Evolutionary conservation across 2,113 vertebrate species (phyloP), one percentile per base, ranked within the genome.

Genomic region (Cyprinus carpio): DNA sequence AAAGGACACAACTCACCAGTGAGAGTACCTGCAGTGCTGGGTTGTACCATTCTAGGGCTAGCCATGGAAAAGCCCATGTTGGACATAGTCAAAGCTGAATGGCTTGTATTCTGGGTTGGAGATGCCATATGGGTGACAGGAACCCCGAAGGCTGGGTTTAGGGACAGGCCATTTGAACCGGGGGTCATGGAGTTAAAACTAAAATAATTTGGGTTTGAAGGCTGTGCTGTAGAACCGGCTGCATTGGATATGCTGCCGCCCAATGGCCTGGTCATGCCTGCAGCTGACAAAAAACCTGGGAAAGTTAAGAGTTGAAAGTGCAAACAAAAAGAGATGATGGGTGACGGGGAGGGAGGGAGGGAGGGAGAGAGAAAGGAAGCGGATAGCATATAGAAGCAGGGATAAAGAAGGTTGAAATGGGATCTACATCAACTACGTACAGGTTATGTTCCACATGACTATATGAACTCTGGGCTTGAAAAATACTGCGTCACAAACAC

Each of bases 331-430:
- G 29, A 18, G 29, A 77, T 20, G 12, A n/a, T 51, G 40, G 67
- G 25, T 12, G 9, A 15, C 25, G 67, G 5, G 37, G n/a, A n/a
- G n/a, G n/a, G n/a, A n/a, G n/a, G 56, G 34, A 34, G 34, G 34
- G 37, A 74, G 6, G 37, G 18, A 31, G 56, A 64, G 79, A 49
- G 77, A 69, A 58, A 7, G 49, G 60, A 79, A 20, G 40, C 29
- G 34, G 69, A 65, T 49, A 58, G 74, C 90, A 49, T 90, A 49
- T 89, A 87, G 90, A 85, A 92, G 86, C 89, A 86, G 81, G 62
- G 77, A 87, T 56, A 89, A 87, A 80, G 37, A 54, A 69, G 90
- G 46, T 29, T 37, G 86, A 85, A 67, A 81, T 89, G 86, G 85
- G 54, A 88, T 60, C 80, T 85, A 75, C 84, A 74, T 82, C 58